Percentiles rank a stretch among this genome's conserved stretches.
These are phyloP conservation scores for Ormyrus labotus DNA, from an alignment of 2,888 invertebrate species.

Conservation along the genomic window DNA sequence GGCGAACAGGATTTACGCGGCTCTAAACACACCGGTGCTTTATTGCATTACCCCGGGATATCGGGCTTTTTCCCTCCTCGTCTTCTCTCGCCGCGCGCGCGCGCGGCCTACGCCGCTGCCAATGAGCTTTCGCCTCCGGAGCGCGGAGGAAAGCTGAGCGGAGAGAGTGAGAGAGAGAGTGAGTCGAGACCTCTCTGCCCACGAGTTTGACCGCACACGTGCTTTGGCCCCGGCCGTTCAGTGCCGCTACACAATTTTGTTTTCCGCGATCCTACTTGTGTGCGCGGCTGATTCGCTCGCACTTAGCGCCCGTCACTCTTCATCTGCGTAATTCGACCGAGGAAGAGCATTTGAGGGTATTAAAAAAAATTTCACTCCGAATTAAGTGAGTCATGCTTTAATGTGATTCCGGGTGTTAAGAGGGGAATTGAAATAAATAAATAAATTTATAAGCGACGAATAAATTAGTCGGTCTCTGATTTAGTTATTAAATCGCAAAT, in stretches of 20 bases:
- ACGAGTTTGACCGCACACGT: slow-evolving; percentile 13
- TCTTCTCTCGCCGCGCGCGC: slow-evolving; percentile 8
- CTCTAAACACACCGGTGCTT: slow-evolving; percentile 64
- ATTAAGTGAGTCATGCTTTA: background rate
- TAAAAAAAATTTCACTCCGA: too few relatives aligned
- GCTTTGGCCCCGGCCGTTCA: background rate
- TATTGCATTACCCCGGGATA: slow-evolving; percentile 68
- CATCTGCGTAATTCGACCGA: background rate
- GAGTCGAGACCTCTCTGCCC: background rate
- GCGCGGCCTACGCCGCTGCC: background rate
- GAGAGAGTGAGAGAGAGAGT: too few relatives aligned
- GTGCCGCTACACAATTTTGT: background rate
- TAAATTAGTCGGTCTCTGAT: background rate
- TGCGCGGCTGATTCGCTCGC: too few relatives aligned
- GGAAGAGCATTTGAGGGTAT: background rate
- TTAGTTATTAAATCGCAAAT: slow-evolving; percentile 14
- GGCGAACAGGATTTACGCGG: slow-evolving; percentile 67
- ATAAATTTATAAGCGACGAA: background rate
- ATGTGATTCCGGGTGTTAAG: background rate
- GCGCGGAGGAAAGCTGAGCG: background rate
- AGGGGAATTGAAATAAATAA: background rate
- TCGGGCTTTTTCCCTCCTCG: slow-evolving; percentile 44
- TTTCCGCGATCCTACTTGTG: background rate
- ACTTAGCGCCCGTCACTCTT: slow-evolving; percentile 11
- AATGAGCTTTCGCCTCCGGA: slow-evolving; percentile 10